Evolutionary conservation across 2,888 invertebrate species (phyloP).

Genomic region (Mamestra brassicae): DNA sequence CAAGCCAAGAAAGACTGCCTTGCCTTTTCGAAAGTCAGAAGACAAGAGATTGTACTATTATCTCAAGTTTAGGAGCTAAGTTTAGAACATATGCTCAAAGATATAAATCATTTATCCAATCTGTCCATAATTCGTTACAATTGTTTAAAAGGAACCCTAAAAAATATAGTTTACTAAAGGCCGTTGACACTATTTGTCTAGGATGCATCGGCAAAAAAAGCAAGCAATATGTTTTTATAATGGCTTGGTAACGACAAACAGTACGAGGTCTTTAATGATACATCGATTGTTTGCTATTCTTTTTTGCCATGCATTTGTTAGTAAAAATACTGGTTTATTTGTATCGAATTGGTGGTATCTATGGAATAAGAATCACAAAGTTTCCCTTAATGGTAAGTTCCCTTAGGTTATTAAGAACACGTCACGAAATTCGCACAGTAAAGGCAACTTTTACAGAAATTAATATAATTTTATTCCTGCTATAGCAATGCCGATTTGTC

Average conservation of each 20-base stretch:
- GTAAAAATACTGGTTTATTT: background rate
- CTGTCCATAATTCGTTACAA: background rate
- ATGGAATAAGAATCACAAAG: background rate
- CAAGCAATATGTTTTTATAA: conserved; percentile 50
- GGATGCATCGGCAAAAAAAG: conserved; percentile 51
- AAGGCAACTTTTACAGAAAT: too few relatives aligned
- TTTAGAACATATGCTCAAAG: too few relatives aligned
- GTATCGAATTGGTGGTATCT: conserved; percentile 4
- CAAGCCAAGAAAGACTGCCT: background rate
- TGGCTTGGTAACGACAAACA: conserved; percentile 34
- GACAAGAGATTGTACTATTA: too few relatives aligned
- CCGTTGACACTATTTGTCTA: conserved; percentile 49
- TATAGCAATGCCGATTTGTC: background rate
- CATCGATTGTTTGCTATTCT: background rate
- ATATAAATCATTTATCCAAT: background rate
- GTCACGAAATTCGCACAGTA: too few relatives aligned
- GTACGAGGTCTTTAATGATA: background rate
- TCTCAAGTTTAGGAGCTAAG: too few relatives aligned
- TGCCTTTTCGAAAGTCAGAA: too few relatives aligned
- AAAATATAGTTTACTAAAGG: conserved; percentile 24
- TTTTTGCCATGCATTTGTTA: conserved; percentile 21
- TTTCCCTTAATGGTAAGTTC: background rate
- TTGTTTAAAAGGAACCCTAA: conserved; percentile 28
- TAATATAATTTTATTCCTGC: background rate
- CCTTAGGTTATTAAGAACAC: too few relatives aligned